phyloP scores from a whole-genome alignment of 92 coral and sea anemone species.

The Bergia sp. region DNA sequence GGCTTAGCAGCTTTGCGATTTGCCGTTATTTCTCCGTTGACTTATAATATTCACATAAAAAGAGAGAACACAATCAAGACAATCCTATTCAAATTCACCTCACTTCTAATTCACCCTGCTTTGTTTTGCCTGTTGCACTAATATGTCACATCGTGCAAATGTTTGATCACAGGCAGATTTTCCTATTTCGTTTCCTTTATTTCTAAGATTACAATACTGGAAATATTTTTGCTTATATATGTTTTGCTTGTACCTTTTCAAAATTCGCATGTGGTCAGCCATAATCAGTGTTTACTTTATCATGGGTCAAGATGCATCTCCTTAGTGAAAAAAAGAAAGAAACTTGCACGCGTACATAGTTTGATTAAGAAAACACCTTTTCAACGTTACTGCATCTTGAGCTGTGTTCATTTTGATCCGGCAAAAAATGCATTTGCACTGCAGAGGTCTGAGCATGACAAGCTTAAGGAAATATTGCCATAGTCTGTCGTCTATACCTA shows the following conservation, averaged over 20 bases:
- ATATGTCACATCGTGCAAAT: neutral
- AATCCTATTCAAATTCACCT: neutral
- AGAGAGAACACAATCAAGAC: neutral
- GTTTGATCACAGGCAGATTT: neutral
- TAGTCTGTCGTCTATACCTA: neutral
- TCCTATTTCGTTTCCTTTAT: neutral
- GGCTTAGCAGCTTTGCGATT: neutral
- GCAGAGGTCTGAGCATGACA: neutral
- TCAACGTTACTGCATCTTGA: neutral
- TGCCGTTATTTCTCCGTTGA: neutral
- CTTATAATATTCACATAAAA: neutral
- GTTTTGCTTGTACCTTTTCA: constrained; percentile 2
- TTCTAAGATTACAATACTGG: neutral
- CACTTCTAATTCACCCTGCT: neutral
- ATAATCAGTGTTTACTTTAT: neutral
- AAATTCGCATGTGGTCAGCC: constrained; percentile 11
- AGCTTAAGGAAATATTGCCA: too few relatives aligned
- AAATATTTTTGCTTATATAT: neutral
- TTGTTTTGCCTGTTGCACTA: neutral
- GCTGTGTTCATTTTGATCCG: neutral
- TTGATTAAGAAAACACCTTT: neutral
- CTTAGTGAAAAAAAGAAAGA: neutral
- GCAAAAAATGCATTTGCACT: neutral
- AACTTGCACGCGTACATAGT: neutral
- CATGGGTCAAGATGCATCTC: neutral